phyloP scores from a whole-genome alignment of 2,888 invertebrate species.

The Andrena praecox region DNA sequence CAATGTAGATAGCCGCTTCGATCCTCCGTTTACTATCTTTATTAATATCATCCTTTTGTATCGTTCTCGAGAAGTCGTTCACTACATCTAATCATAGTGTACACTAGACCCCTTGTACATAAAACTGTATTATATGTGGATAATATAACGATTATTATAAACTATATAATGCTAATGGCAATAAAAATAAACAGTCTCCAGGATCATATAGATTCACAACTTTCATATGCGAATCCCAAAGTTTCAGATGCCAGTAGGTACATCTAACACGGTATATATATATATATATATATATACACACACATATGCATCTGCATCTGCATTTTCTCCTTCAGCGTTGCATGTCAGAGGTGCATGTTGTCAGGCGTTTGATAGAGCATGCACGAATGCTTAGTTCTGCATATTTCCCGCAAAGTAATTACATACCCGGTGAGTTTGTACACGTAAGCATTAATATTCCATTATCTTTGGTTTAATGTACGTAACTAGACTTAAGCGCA shows the following conservation, averaged over 20 bases:
- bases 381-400: constrained; percentile 10
- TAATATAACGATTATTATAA: constrained; percentile 81
- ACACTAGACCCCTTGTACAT: constrained; percentile 82
- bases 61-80: constrained; percentile 68
- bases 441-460: neutral
- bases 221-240: constrained; percentile 62
- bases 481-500: neutral
- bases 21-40: constrained; percentile 70
- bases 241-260: constrained; percentile 54
- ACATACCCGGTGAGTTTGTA: neutral
- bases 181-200: constrained; percentile 81
- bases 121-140: constrained; percentile 84
- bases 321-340: constrained; percentile 6
- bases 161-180: constrained; percentile 80
- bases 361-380: neutral
- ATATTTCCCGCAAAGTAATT: constrained; percentile 7
- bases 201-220: constrained; percentile 71
- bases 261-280: constrained; percentile 19
- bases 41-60: constrained; percentile 67
- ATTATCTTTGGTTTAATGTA: neutral
- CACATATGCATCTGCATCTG: neutral
- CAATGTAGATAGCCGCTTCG: constrained; percentile 68
- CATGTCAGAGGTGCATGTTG: neutral
- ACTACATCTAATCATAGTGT: constrained; percentile 78
- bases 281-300: neutral